These are phyloP conservation scores for Amazona finschi DNA, from an alignment of 2,797 vertebrate species.

Conservation along the genomic window DNA sequence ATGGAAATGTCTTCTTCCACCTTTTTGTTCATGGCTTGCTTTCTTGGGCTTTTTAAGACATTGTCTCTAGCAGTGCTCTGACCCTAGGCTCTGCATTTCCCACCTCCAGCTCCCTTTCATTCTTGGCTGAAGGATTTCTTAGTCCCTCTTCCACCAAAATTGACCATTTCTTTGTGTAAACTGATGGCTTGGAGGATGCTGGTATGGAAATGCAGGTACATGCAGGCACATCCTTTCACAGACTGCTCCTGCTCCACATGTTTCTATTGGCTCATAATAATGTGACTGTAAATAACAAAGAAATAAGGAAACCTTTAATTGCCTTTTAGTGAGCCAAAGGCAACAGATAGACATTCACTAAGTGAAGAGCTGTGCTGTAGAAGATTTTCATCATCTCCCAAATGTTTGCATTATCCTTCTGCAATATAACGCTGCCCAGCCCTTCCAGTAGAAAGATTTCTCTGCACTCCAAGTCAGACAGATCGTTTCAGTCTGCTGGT, in stretches of 20 bases:
- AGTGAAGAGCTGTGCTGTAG: neutral
- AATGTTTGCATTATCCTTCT: neutral
- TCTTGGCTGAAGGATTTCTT: neutral
- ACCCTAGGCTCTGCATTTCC: neutral
- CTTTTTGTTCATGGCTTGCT: neutral
- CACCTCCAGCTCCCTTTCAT: neutral
- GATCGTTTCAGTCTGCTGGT: neutral
- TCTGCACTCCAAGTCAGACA: neutral
- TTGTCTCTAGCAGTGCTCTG: neutral
- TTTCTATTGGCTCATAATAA: neutral
- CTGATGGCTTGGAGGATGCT: neutral
- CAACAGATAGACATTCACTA: neutral
- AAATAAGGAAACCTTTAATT: neutral
- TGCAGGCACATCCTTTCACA: neutral
- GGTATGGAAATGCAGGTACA: neutral
- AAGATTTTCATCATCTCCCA: neutral
- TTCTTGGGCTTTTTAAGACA: neutral
- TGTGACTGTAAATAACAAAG: neutral
- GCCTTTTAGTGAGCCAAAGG: neutral
- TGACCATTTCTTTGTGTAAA: neutral
- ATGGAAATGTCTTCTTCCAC: neutral
- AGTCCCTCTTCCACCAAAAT: fast-evolving
- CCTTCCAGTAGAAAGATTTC: neutral
- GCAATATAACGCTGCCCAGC: neutral
- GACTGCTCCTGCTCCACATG: neutral